phyloP scores from a whole-genome alignment of 30 jellyfish, hydroid and myxozoan species.

The Hydractinia symbiolongicarpus region DNA sequence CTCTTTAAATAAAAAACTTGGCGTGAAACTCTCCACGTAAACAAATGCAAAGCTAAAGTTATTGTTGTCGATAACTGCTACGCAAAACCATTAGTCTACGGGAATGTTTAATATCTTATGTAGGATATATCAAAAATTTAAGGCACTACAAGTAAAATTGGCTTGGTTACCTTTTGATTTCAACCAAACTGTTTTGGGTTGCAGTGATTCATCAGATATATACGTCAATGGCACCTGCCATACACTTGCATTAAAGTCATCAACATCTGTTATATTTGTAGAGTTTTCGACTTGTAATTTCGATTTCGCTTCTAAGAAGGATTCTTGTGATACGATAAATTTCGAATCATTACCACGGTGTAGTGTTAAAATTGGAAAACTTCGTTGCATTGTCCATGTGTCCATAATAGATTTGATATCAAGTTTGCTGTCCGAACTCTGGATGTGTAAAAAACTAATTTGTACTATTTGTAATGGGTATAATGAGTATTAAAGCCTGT shows the following conservation, averaged over 20 bases:
- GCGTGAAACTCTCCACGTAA: no score
- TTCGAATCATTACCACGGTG: constrained; percentile 34
- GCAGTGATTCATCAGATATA: constrained; percentile 47
- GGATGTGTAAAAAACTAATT: background rate
- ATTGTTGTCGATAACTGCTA: no score
- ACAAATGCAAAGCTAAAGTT: no score
- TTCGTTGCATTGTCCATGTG: constrained; percentile 92
- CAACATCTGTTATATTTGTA: no score
- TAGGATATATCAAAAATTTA: no score
- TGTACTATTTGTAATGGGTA: background rate
- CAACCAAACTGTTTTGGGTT: constrained; percentile 63
- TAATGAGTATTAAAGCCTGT: no score
- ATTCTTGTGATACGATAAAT: constrained; percentile 52
- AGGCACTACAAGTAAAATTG: no score
- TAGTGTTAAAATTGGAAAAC: constrained; percentile 81
- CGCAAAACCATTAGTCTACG: no score
- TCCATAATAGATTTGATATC: constrained; percentile 83
- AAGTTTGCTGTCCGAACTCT: constrained; percentile 16
- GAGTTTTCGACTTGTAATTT: constrained; percentile 5
- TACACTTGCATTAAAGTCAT: background rate
- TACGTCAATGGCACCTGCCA: constrained; percentile 92
- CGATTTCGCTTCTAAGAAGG: constrained; percentile 64
- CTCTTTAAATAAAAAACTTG: no score
- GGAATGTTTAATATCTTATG: no score
- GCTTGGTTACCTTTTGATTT: constrained; percentile 46